Evolutionary conservation across 2,888 invertebrate species (phyloP).

Genomic region (Nemoura dubitans): DNA sequence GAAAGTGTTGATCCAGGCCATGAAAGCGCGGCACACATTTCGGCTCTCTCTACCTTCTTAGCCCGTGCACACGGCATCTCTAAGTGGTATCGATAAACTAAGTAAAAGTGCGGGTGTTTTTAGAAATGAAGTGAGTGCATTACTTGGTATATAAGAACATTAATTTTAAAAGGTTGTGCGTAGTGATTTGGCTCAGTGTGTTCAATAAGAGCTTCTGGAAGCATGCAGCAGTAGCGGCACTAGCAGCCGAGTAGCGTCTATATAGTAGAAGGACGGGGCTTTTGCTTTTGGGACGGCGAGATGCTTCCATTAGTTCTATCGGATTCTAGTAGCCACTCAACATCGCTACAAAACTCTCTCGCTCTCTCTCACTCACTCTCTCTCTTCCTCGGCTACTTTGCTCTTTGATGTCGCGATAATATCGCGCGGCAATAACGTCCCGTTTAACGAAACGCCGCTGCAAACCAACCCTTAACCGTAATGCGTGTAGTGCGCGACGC

Average conservation of each 20-base stretch:
- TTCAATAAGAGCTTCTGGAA: slow-evolving; percentile 32
- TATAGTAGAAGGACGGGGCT: background rate
- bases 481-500: background rate
- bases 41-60: background rate
- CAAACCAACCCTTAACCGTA: background rate
- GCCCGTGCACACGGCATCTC: background rate
- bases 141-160: slow-evolving; percentile 40
- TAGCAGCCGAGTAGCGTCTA: no score
- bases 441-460: background rate
- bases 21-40: background rate
- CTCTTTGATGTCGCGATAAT: slow-evolving; percentile 1
- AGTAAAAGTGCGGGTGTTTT: slow-evolving; percentile 40
- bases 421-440: slow-evolving; percentile 21
- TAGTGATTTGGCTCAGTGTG: slow-evolving; percentile 39
- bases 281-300: background rate
- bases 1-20: background rate
- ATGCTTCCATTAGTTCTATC: slow-evolving; percentile 39
- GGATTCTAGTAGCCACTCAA: slow-evolving; percentile 40
- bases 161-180: slow-evolving; percentile 43
- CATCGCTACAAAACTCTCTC: slow-evolving; percentile 28
- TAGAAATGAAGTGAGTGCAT: slow-evolving; percentile 42
- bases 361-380: no score
- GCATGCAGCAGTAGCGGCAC: background rate
- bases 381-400: slow-evolving; percentile 35
- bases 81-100: slow-evolving; percentile 40